Evolutionary conservation across 2,888 invertebrate genomes (phyloP), one percentile per base, ranked within the genome.

Genomic region (Uropetala carovei): DNA sequence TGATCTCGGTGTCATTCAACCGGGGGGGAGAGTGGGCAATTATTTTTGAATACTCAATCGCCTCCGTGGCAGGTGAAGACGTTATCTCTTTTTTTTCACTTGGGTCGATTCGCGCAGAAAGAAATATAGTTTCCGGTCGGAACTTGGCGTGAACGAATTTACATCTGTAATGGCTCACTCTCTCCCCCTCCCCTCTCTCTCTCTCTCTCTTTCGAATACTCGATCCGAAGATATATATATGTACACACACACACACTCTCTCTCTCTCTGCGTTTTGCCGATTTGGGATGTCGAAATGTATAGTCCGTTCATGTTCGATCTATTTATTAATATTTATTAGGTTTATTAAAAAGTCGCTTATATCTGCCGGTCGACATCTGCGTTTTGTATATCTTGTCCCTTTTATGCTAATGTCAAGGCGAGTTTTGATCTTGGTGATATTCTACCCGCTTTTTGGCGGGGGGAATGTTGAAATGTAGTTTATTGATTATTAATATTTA

Each of bases 31-130:
- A 59, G 60, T 16, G 86, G 64, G 68, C 89, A 89, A 89, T 89
- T 89, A 89, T 89, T 64, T 89, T 30, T 89, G 89, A 64, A 89
- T 89, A 68, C 89, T 89, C 89, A 89, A 89, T 89, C 89, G 89
- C n/a, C 64, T 60, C 64, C 64, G 64, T 43, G 89, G 89, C 89
- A 89, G 89, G 89, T 89, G 89, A 89, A 89, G 89, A 89, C 89
- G 89, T 89, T 86, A 86, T 86, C 86, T 59, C 30, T 64, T 16
- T 64, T 89, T 89, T 89, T 89, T 16, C 43, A 27, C 30, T 30
- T 30, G 30, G n/a, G 30, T 16, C 30, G 30, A 43, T 13, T 27
- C 30, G n/a, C 43, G 27, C 64, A 27, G 64, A 30, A 43, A 89
- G 89, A 89, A 89, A 89, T 64, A 89, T 89, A 89, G 64, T 89